Conservation (phyloP, 2,797 vertebrate genomes). For the Champsocephalus gunnari region DNA sequence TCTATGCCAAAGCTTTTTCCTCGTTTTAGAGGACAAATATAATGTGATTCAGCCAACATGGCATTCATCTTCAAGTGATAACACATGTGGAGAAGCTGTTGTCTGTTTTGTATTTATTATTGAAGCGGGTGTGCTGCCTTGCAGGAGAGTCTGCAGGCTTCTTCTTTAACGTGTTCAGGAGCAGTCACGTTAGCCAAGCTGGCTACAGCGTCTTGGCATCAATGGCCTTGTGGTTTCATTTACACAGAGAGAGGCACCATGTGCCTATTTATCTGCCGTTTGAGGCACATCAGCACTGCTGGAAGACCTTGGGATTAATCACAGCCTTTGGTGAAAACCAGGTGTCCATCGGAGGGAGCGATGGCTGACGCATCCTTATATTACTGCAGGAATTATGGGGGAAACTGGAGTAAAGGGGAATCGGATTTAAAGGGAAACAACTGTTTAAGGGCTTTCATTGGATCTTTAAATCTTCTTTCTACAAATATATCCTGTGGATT, state of each 20-base stretch:
- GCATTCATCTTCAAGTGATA: conserved; percentile 36
- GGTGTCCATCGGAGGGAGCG: conserved; percentile 14
- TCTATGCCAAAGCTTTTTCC: conserved; percentile 15
- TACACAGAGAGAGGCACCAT: conserved; percentile 28
- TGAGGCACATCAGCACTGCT: conserved; percentile 27
- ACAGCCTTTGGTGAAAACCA: conserved; percentile 35
- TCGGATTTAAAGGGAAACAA: not conserved
- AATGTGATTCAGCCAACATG: conserved; percentile 21
- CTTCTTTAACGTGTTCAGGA: conserved; percentile 38
- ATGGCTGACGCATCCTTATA: conserved; percentile 3
- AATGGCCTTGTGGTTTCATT: conserved; percentile 52
- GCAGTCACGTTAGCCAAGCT: conserved; percentile 33
- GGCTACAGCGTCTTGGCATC: conserved; percentile 17
- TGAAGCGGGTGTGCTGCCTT: conserved; percentile 37
- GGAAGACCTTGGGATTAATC: conserved; percentile 24
- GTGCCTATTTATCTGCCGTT: conserved; percentile 28
- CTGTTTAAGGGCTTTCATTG: not conserved
- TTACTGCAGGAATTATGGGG: not conserved
- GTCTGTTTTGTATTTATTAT: conserved; percentile 23
- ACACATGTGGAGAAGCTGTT: conserved; percentile 43
- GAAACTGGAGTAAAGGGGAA: not conserved
- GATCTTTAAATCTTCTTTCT: not conserved
- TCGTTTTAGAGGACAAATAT: not conserved
- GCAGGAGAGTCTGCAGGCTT: conserved; percentile 43
- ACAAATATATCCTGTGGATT: not conserved